A percentile compares a stretch with the other conserved stretches of the same genome.
Conservation (phyloP, 2,888 invertebrate genomes). For the Agelastica alni region DNA sequence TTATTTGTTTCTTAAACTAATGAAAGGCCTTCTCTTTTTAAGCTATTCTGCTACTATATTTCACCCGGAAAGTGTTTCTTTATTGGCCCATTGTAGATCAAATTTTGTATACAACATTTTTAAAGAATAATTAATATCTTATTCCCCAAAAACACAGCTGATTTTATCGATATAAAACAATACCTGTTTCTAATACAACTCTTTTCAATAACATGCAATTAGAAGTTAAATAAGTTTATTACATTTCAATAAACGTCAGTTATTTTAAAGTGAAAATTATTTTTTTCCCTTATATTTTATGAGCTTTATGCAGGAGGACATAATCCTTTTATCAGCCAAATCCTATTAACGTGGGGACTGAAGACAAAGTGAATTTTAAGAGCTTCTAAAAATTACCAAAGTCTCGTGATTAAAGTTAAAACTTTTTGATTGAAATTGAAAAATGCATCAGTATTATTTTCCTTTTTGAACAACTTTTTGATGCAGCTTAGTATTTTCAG, state of each 20-base stretch:
- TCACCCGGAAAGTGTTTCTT: too few relatives aligned
- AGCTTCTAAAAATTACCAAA: conserved; percentile 46
- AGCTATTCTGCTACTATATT: too few relatives aligned
- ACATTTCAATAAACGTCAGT: background rate
- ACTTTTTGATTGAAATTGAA: conserved; percentile 46
- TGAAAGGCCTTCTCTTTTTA: too few relatives aligned
- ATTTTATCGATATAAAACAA: too few relatives aligned
- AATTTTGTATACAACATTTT: too few relatives aligned
- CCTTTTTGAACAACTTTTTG: conserved; percentile 4
- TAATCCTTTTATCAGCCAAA: conserved; percentile 45
- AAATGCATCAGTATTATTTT: conserved; percentile 34
- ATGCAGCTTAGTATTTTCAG: background rate
- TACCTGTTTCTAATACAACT: too few relatives aligned
- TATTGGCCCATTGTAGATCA: too few relatives aligned
- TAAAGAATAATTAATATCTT: too few relatives aligned
- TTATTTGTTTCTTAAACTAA: too few relatives aligned
- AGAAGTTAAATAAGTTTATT: too few relatives aligned
- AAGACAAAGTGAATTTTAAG: conserved; percentile 47
- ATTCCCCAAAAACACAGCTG: too few relatives aligned
- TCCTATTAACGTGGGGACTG: conserved; percentile 39
- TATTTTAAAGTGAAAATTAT: conserved; percentile 31
- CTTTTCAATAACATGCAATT: too few relatives aligned
- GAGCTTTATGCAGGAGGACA: conserved; percentile 37
- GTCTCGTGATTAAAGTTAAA: conserved; percentile 46
- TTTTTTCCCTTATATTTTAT: conserved; percentile 37